These are phyloP conservation scores for Sphaerodactylus townsendi DNA, from an alignment of 2,113 vertebrate species.

Conservation along the genomic window DNA sequence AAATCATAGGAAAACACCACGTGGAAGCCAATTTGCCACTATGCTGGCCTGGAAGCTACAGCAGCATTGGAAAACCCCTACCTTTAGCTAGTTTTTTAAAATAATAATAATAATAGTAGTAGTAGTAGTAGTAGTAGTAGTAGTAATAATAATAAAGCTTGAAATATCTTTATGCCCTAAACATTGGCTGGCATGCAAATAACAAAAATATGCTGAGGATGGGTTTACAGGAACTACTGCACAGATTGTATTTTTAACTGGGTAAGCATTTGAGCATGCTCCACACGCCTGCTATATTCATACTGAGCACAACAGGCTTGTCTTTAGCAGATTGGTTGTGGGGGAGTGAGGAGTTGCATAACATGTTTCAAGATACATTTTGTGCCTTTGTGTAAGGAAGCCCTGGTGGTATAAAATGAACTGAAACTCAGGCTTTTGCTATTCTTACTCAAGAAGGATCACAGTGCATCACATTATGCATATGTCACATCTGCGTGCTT, in stretches of 20 bases:
- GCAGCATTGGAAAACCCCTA: too few relatives aligned
- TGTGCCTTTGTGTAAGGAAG: neutral
- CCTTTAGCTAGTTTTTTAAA: too few relatives aligned
- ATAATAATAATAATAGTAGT: too few relatives aligned
- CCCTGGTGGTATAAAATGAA: neutral
- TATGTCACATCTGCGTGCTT: too few relatives aligned
- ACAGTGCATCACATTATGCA: too few relatives aligned
- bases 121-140: too few relatives aligned
- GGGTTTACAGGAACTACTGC: conserved; percentile 6
- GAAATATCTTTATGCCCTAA: neutral
- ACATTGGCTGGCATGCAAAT: conserved; percentile 14
- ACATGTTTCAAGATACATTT: conserved; percentile 7
- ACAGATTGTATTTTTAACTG: neutral
- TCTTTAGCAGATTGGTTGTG: neutral
- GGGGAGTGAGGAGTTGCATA: neutral
- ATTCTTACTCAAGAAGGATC: neutral
- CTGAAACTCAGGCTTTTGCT: accelerated
- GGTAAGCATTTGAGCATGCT: conserved; percentile 15
- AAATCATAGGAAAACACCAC: too few relatives aligned
- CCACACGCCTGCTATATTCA: neutral
- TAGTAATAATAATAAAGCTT: neutral
- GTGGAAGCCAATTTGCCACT: too few relatives aligned
- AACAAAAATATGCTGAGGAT: conserved; percentile 30
- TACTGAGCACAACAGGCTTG: neutral
- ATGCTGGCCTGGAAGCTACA: too few relatives aligned